A percentile compares a stretch with the other conserved stretches of the same genome.
Evolutionary conservation across 2,888 invertebrate genomes (phyloP).

Genomic region (Pristionchus arcanus): DNA sequence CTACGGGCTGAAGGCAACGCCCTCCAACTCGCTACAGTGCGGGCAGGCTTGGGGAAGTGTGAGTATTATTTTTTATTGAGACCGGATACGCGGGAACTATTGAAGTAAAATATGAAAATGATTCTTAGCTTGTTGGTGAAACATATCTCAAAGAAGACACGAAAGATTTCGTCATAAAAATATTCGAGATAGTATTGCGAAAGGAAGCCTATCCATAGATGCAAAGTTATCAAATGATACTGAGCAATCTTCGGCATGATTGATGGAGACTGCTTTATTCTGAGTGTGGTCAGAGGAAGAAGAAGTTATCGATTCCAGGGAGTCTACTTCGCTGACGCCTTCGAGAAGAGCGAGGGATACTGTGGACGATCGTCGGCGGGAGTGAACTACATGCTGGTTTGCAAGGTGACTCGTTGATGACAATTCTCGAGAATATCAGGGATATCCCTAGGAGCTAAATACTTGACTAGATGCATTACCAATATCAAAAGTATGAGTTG

Average conservation of each 20-base stretch:
- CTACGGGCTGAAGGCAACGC: slow-evolving; percentile 81
- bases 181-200: too few relatives aligned
- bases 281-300: too few relatives aligned
- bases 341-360: slow-evolving; percentile 81
- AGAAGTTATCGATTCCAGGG: slow-evolving; percentile 78
- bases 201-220: too few relatives aligned
- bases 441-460: not conserved
- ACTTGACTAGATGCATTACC: not conserved
- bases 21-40: slow-evolving; percentile 80
- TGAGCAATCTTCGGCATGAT: too few relatives aligned
- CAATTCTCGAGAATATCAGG: too few relatives aligned
- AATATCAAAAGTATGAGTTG: not conserved
- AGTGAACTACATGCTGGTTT: slow-evolving; percentile 81
- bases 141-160: too few relatives aligned
- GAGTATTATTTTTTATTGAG: slow-evolving; percentile 11
- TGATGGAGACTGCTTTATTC: too few relatives aligned
- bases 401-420: slow-evolving; percentile 80
- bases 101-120: too few relatives aligned
- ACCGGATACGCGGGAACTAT: too few relatives aligned
- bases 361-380: slow-evolving; percentile 78
- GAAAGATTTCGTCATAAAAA: too few relatives aligned
- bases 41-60: slow-evolving; percentile 81
- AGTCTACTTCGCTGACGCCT: slow-evolving; percentile 82
- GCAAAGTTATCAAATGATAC: too few relatives aligned
- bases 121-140: too few relatives aligned